These are phyloP conservation scores for Scomberomorus guttatus DNA, from an alignment of 2,797 vertebrate genomes.

Conservation along the genomic window DNA sequence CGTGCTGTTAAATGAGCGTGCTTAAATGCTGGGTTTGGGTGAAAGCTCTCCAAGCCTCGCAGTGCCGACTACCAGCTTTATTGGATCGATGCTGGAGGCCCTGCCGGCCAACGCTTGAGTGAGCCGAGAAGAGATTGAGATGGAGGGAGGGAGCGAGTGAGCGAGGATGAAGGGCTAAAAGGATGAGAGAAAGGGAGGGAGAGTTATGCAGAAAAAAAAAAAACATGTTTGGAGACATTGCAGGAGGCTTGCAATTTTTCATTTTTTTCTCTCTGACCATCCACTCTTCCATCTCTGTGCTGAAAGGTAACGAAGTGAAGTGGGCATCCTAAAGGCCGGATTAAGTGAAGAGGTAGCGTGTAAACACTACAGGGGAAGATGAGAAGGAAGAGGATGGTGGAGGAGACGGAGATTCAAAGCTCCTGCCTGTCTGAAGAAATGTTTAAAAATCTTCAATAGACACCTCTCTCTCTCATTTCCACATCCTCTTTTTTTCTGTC, in stretches of 20 bases:
- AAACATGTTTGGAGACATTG: conserved; percentile 31
- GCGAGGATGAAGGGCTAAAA: conserved; percentile 18
- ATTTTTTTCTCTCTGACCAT: conserved; percentile 18
- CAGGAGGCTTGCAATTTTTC: conserved; percentile 7
- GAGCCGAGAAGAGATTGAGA: conserved; percentile 69
- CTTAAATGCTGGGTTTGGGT: conserved; percentile 65
- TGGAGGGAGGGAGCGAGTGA: conserved; percentile 11
- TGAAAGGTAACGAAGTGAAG: conserved; percentile 55
- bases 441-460: background rate
- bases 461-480: conserved; percentile 1
- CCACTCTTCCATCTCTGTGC: conserved; percentile 38
- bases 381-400: conserved; percentile 31
- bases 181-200: conserved; percentile 20
- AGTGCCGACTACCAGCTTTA: conserved; percentile 66
- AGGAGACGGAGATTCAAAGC: conserved; percentile 28
- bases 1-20: conserved; percentile 69
- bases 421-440: background rate
- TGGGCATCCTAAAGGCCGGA: conserved; percentile 60
- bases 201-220: conserved; percentile 32
- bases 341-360: conserved; percentile 64
- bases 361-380: conserved; percentile 54
- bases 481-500: background rate
- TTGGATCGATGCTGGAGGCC: conserved; percentile 82
- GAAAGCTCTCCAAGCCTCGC: conserved; percentile 65
- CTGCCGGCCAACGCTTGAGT: conserved; percentile 60